Evolutionary conservation across 37 sponge, comb jelly and placozoan genomes (phyloP), one percentile per base, ranked within the genome.

Genomic region (Beroe forskalii): DNA sequence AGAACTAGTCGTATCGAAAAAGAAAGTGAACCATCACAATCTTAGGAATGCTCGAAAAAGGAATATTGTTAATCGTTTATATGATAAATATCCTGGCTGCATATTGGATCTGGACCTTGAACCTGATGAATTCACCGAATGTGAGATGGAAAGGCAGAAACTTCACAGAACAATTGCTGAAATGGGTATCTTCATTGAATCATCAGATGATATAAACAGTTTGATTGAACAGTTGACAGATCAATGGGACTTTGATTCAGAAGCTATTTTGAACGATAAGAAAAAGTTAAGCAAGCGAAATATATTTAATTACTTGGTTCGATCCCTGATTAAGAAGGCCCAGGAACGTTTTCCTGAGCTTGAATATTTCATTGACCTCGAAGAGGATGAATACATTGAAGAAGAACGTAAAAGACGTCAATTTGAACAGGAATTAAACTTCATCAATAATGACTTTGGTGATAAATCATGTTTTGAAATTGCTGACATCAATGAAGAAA

Each of bases 1-100:
- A 48, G 86, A 80, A 38, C 27, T 80, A 48, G 86, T 80, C 3
- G 86, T 24, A 4, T 14, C 28, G 20, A 44, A 44, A 48, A 80
- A 80, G 48, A 80, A 42, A 25, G 40, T 80, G 28, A 80, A 80
- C 27, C 86, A 80, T 80, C 86, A 80, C 48, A 80, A 80, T 44
- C 86, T 80, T 22, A 9, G 28, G 14, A 80, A 80, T 38, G 86
- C 86, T 1, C 37, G 86, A 41, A 80, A 42, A 27, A 35, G 86
- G 43, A 80, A 80, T 22, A 80, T 80, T n/a, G 86, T 80, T 48
- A 40, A 25, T 6, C 20, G 25, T 1, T 22, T 37, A 3, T 43
- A 22, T 35, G 40, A 80, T 9, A 80, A 43, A 37, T 80, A 80
- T 23, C 86, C 86, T 17, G 86, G 86, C 12, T 80, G 86, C 31